Base-by-base conservation (phyloP, 2,888 invertebrate species). In the Sarcophaga carnaria region DNA sequence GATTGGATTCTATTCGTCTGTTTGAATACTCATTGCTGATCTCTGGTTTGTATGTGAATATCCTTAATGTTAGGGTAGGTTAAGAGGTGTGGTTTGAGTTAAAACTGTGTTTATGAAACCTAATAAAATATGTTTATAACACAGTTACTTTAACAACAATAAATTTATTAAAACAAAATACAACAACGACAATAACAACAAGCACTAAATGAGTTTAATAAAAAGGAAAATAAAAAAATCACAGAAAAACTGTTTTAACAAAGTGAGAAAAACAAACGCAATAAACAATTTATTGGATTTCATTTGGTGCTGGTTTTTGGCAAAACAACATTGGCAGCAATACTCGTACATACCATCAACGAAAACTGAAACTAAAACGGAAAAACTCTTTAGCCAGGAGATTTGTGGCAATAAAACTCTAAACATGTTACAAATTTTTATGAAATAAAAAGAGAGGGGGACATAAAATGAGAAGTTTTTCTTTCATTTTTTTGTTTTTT, bases 211-310 rank as follows among this genome's bases (percentile, higher is more conserved):
- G 62, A 69, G 47, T 49, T 37, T 37, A 37, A 37, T 37, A 37
- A 37, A 37, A 37, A 0, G 10, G 10, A 8, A 37, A 37, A 37
- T 37, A 37, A 37, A 63, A 83, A 77, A 83, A 83, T 70, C 54
- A 75, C 62, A 77, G 74, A 4, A 54, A 54, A 54, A 54, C 54
- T 54, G 12, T 17, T 54, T 54, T 69, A 69, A 63, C 70, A 70
- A 80, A 83, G 54, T 63, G 60, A 66, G 45, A 66, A 79, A 80
- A 77, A 37, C 37, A 37, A 37, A 37, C 37, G 60, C 67, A 87
- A 83, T 81, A 84, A 87, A 87, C 83, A 83, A 83, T 87, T 87
- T 83, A 87, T 83, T 84, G 83, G 83, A 81, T 81, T 75, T 83
- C 3, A 5, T 14, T 78, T 49, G 60, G 63, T 69, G 75, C 67